phyloP scores from a whole-genome alignment of 1,140 invertebrate species.

The Centruroides vittatus region DNA sequence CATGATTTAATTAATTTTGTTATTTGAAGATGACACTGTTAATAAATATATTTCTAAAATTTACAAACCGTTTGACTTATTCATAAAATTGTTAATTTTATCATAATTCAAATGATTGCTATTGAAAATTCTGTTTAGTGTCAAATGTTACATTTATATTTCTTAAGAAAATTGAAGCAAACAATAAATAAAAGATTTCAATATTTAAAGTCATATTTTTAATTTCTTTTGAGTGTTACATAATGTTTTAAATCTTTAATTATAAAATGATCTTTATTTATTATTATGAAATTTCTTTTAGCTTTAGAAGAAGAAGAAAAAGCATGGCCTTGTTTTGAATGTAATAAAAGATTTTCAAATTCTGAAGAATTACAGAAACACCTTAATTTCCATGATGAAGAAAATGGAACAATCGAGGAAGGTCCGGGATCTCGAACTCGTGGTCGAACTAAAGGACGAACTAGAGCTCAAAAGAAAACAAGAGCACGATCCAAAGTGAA shows the following conservation, averaged over 20 bases:
- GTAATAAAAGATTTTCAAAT: constrained; percentile 37
- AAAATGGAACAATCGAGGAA: constrained; percentile 22
- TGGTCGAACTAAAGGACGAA: constrained; percentile 8
- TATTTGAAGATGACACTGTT: too few relatives aligned
- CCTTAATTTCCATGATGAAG: constrained; percentile 37
- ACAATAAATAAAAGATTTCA: too few relatives aligned
- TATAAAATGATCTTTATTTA: neutral
- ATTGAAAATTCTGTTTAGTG: too few relatives aligned
- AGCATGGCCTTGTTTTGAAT: constrained; percentile 41
- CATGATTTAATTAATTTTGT: too few relatives aligned
- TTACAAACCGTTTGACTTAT: too few relatives aligned
- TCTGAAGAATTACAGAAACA: constrained; percentile 41
- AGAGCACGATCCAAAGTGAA: constrained; percentile 3
- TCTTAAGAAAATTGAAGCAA: too few relatives aligned
- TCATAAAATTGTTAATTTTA: too few relatives aligned
- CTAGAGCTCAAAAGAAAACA: constrained; percentile 7
- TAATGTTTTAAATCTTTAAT: neutral
- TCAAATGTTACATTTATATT: too few relatives aligned
- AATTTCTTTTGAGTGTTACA: neutral
- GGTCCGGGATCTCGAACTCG: neutral
- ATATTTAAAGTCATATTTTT: too few relatives aligned
- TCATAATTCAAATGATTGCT: too few relatives aligned
- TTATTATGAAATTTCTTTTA: neutral
- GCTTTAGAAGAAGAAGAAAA: constrained; percentile 1
- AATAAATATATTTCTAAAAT: too few relatives aligned